Evolutionary conservation across 1,140 invertebrate species (phyloP).

Genomic region (Gerris buenoi): DNA sequence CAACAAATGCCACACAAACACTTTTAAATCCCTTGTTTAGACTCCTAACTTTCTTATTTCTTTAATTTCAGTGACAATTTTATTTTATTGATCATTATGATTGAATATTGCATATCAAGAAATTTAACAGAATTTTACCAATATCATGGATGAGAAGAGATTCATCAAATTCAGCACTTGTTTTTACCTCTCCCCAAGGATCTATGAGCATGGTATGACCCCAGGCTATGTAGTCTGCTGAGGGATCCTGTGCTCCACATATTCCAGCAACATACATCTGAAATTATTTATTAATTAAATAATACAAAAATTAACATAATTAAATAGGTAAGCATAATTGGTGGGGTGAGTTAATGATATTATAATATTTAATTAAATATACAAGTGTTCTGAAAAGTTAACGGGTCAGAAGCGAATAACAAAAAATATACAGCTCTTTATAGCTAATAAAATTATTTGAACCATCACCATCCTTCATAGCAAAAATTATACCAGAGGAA

Average conservation of each 20-base stretch:
- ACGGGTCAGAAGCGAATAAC: no score
- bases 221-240: constrained; percentile 67
- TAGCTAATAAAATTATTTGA: no score
- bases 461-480: no score
- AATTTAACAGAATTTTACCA: no score
- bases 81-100: no score
- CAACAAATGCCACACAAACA: neutral
- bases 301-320: no score
- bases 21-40: constrained; percentile 11
- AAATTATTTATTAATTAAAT: neutral
- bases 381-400: no score
- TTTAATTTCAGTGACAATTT: constrained; percentile 2
- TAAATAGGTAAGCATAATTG: no score
- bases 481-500: no score
- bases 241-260: constrained; percentile 58
- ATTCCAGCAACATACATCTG: constrained; percentile 49
- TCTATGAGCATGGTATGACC: constrained; percentile 72
- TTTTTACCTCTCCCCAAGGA: constrained; percentile 73
- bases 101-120: constrained; percentile 30
- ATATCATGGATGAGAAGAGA: constrained; percentile 59
- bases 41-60: neutral
- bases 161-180: constrained; percentile 51
- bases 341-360: no score
- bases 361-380: no score
- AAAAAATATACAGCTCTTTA: no score